A percentile compares a stretch with the other conserved stretches of the same genome.
Evolutionary conservation across 2,888 invertebrate genomes (phyloP).

Genomic region (Lycophotia porphyrea): DNA sequence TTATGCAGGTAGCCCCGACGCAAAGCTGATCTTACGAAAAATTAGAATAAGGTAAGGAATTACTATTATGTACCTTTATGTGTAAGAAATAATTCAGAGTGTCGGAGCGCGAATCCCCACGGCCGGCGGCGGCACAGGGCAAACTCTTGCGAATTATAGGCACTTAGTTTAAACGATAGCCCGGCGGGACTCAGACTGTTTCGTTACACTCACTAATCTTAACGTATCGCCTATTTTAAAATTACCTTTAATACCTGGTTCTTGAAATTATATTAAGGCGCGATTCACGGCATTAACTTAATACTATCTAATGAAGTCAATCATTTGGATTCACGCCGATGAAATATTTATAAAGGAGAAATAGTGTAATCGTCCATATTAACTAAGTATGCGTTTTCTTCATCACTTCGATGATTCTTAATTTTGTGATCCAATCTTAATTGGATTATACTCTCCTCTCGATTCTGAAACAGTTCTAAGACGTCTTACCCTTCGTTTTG

Average conservation of each 20-base stretch:
- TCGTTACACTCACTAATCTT: slow-evolving; percentile 79
- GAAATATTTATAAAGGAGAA: slow-evolving; percentile 3
- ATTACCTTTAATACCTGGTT: slow-evolving; percentile 40
- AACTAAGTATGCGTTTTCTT: neutral
- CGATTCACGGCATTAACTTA: neutral
- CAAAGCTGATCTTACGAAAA: slow-evolving; percentile 26
- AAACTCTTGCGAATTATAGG: slow-evolving; percentile 88
- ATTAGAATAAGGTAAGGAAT: slow-evolving; percentile 48
- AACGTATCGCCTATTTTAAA: slow-evolving; percentile 58
- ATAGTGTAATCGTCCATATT: slow-evolving; percentile 3
- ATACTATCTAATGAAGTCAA: slow-evolving; percentile 2
- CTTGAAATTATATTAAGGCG: slow-evolving; percentile 1
- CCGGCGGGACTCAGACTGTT: slow-evolving; percentile 80
- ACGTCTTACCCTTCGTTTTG: neutral
- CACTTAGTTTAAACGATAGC: slow-evolving; percentile 88
- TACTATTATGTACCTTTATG: slow-evolving; percentile 55
- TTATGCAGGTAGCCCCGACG: slow-evolving; percentile 11
- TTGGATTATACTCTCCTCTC: neutral
- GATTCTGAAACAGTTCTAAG: neutral
- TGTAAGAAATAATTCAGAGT: slow-evolving; percentile 83
- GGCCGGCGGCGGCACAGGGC: slow-evolving; percentile 78
- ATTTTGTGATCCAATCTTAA: neutral
- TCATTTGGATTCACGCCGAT: slow-evolving; percentile 15
- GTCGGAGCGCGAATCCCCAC: slow-evolving; percentile 81
- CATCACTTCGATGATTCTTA: no score